Evolutionary conservation across 2,888 invertebrate species (phyloP).

Genomic region (Biston betularia): DNA sequence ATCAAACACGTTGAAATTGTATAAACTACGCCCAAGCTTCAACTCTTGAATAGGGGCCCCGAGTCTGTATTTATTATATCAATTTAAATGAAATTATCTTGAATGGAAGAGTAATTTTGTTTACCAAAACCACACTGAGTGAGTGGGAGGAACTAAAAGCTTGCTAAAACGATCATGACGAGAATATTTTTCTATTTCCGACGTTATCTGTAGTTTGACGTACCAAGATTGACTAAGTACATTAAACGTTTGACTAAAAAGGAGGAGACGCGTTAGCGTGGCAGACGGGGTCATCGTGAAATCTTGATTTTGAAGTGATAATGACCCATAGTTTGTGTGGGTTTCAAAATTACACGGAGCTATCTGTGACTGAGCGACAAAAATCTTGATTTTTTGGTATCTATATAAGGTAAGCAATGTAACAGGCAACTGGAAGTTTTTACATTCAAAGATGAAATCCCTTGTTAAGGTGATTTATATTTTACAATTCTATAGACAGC

Average conservation of each 20-base stretch:
- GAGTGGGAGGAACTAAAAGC: slow-evolving; percentile 17
- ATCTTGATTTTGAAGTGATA: slow-evolving; percentile 6
- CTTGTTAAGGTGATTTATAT: too few species aligned
- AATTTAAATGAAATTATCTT: slow-evolving; percentile 20
- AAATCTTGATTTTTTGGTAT: background rate
- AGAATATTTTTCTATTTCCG: slow-evolving; percentile 8
- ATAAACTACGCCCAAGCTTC: background rate
- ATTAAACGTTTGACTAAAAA: background rate
- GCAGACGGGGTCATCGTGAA: background rate
- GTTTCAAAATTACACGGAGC: background rate
- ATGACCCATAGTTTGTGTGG: background rate
- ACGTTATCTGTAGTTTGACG: slow-evolving; percentile 21
- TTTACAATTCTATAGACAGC: too few species aligned
- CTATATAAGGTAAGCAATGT: too few species aligned
- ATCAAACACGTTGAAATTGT: background rate
- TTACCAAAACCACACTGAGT: slow-evolving; percentile 13
- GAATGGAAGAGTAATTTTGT: slow-evolving; percentile 23
- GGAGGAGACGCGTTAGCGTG: background rate
- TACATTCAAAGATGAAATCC: too few species aligned
- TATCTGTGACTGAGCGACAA: background rate
- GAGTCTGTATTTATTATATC: slow-evolving; percentile 12
- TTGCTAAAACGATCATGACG: slow-evolving; percentile 8
- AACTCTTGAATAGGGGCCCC: slow-evolving; percentile 5
- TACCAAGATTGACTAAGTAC: slow-evolving; percentile 1
- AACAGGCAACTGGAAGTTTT: too few species aligned